Percentiles rank a stretch among this genome's conserved stretches.
These are phyloP conservation scores for Hirtodrosophila histrioides DNA, from an alignment of 2,888 invertebrate species.

Conservation along the genomic window DNA sequence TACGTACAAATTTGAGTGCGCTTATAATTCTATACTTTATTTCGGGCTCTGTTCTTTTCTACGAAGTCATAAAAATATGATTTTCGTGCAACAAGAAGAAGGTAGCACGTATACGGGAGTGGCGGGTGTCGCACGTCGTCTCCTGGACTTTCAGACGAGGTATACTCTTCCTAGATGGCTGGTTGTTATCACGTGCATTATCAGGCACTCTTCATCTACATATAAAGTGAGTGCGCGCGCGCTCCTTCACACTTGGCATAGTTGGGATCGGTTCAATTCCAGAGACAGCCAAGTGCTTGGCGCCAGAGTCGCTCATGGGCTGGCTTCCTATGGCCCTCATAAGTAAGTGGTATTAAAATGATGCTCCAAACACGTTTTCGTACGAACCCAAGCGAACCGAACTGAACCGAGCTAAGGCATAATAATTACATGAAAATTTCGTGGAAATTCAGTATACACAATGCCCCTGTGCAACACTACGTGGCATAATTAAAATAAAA, in stretches of 20 bases:
- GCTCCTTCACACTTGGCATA: slow-evolving; percentile 36
- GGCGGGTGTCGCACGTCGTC: slow-evolving; percentile 53
- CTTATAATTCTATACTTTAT: slow-evolving; percentile 40
- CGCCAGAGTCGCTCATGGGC: slow-evolving; percentile 47
- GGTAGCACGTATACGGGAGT: slow-evolving; percentile 25
- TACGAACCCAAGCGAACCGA: slow-evolving; percentile 29
- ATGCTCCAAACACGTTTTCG: slow-evolving; percentile 51
- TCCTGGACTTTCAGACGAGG: slow-evolving; percentile 17
- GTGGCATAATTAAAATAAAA: slow-evolving; percentile 73
- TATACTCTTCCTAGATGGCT: background rate
- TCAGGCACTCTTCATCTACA: slow-evolving; percentile 48
- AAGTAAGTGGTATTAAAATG: slow-evolving; percentile 27
- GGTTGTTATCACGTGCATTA: slow-evolving; percentile 36
- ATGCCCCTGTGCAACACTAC: slow-evolving; percentile 48
- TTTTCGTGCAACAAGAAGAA: slow-evolving; percentile 18
- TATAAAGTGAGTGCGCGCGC: slow-evolving; percentile 38
- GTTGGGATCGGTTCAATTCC: slow-evolving; percentile 31
- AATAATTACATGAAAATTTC: slow-evolving; percentile 75
- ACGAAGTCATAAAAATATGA: slow-evolving; percentile 76
- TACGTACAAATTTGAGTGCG: slow-evolving; percentile 74
- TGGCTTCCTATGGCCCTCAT: slow-evolving; percentile 10
- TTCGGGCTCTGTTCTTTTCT: slow-evolving; percentile 49
- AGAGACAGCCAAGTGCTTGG: slow-evolving; percentile 37
- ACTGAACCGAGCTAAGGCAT: slow-evolving; percentile 34
- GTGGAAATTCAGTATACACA: slow-evolving; percentile 70